Percentiles rank a stretch among this genome's conserved stretches.
phyloP scores from a whole-genome alignment of 2,797 vertebrate genomes.

The Phoxinus dragarum region DNA sequence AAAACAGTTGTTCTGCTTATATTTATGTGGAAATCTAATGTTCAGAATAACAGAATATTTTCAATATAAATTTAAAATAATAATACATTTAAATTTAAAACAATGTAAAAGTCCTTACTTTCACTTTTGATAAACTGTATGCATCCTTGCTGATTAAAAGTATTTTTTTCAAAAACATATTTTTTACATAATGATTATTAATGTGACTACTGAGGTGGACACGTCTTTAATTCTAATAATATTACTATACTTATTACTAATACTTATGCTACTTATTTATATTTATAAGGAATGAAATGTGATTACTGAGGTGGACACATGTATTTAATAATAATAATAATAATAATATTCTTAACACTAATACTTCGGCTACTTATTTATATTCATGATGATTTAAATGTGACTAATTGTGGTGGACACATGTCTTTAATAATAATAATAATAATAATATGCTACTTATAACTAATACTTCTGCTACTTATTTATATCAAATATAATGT shows the following conservation, averaged over 20 bases:
- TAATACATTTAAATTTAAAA: too few species aligned
- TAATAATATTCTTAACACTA: too few species aligned
- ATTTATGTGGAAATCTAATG: neutral
- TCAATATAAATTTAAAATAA: too few species aligned
- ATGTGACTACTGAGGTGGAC: too few species aligned
- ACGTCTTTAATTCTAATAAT: too few species aligned
- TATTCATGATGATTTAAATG: too few species aligned
- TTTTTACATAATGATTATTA: neutral
- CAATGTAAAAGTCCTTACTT: neutral
- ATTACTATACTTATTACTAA: too few species aligned
- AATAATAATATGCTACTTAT: neutral
- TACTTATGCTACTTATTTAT: too few species aligned
- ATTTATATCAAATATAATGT: neutral
- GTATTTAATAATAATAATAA: neutral
- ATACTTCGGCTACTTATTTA: too few species aligned
- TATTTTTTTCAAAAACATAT: neutral
- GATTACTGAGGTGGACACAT: neutral
- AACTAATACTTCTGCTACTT: neutral
- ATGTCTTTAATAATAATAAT: neutral
- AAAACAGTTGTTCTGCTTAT: neutral
- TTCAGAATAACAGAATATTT: neutral
- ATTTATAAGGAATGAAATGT: too few species aligned
- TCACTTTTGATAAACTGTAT: neutral
- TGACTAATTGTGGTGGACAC: too few species aligned
- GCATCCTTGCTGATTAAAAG: neutral